Percentiles rank a stretch among this genome's conserved stretches.
These are phyloP conservation scores for Phasia obesa DNA, from an alignment of 2,888 invertebrate species.

Conservation along the genomic window DNA sequence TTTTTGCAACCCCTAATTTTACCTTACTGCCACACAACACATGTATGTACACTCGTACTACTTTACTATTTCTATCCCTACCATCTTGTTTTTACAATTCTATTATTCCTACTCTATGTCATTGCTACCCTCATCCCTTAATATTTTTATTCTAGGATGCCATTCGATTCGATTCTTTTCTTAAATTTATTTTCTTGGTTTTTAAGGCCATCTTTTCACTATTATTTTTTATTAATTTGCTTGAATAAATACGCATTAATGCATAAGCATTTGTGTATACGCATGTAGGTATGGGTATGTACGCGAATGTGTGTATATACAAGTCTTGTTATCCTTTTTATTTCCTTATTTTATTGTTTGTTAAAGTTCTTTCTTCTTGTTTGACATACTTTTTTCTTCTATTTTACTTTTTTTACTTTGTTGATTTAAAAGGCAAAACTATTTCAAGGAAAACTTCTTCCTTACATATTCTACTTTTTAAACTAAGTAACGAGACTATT, in stretches of 20 bases:
- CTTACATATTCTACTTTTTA: conserved; percentile 43
- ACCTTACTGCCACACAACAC: conserved; percentile 12
- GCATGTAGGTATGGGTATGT: not conserved
- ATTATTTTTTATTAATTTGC: conserved; percentile 34
- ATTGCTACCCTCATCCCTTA: conserved; percentile 66
- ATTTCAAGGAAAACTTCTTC: conserved; percentile 70
- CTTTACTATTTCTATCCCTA: conserved; percentile 63
- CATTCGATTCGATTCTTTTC: conserved; percentile 56
- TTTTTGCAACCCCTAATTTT: conserved; percentile 55
- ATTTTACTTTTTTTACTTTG: conserved; percentile 5
- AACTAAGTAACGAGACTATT: conserved; percentile 60
- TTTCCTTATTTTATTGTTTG: conserved; percentile 54
- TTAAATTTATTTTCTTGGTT: conserved; percentile 33
- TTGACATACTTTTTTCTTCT: conserved; percentile 67
- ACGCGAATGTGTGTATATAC: not conserved
- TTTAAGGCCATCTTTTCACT: conserved; percentile 62
- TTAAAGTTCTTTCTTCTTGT: conserved; percentile 64
- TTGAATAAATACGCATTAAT: conserved; percentile 14
- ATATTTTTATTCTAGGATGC: conserved; percentile 52
- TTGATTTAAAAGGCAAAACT: conserved; percentile 61
- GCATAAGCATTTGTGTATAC: not conserved
- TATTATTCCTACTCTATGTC: conserved; percentile 26
- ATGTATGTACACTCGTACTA: not conserved
- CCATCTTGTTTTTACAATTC: conserved; percentile 47
- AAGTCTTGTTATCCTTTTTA: conserved; percentile 26